Conservation (phyloP, 1,140 invertebrate genomes). For the Stegodyphus mimosarum region DNA sequence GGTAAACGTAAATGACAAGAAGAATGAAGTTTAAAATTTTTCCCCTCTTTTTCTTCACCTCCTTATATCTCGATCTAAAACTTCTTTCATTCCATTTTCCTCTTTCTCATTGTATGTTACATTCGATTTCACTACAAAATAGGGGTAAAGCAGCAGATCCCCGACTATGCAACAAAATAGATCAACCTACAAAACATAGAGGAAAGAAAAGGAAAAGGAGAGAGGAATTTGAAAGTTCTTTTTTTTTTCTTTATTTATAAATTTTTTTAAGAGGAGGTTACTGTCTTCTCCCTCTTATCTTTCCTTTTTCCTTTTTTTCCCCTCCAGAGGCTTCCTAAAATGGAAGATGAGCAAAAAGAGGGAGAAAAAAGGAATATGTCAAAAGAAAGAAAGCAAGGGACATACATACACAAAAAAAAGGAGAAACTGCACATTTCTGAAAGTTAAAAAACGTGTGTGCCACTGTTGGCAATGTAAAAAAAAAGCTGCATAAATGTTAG, state of each 20-base stretch:
- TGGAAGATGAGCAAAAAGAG: neutral
- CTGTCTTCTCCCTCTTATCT: too few species aligned
- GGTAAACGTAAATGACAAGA: too few species aligned
- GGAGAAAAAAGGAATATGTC: neutral
- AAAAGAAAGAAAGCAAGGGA: neutral
- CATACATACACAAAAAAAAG: too few species aligned
- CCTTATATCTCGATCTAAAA: constrained; percentile 45
- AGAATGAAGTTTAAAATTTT: too few species aligned
- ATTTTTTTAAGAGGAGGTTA: too few species aligned
- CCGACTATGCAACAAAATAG: constrained; percentile 33
- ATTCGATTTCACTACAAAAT: constrained; percentile 43
- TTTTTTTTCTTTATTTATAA: too few species aligned
- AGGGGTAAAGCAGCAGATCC: constrained; percentile 4
- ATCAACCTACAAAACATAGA: neutral
- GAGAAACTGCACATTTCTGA: neutral
- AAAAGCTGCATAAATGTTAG: constrained; percentile 46
- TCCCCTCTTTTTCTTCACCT: neutral
- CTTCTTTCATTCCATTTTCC: constrained; percentile 45
- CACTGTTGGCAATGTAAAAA: constrained; percentile 31
- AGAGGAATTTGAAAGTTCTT: too few species aligned
- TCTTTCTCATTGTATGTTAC: constrained; percentile 31
- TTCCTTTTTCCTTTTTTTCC: too few species aligned
- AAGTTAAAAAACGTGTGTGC: neutral
- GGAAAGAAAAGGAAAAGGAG: too few species aligned
- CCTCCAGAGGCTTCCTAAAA: neutral